Base-by-base conservation (phyloP, 2,113 vertebrate genomes). In the Lagopus leucura region DNA sequence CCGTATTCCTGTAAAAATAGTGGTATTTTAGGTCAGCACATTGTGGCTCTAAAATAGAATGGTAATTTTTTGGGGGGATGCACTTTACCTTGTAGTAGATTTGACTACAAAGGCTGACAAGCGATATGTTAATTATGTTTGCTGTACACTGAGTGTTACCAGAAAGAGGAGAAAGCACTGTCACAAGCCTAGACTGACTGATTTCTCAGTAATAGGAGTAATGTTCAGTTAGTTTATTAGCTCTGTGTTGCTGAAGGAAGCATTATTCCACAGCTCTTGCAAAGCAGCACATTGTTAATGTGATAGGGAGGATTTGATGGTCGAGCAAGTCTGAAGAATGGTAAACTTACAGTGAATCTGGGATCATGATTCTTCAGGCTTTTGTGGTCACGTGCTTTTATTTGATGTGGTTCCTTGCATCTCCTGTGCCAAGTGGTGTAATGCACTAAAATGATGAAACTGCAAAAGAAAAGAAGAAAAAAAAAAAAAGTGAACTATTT, bases 321-420 rank as follows among this genome's bases (percentile, higher is more conserved):
- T 88, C 45, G 42, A 95, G 76, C 86, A 84, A 96, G 85, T 96
- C 94, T 97, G 95, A 97, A 97, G 94, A 97, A 95, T 90, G 88
- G 94, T 97, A 96, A 97, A 96, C 93, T 94, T 91, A 97, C 90
- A 90, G 93, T 78, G 86, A 93, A 79, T 88, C 89, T 86, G 66
- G 94, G 96, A 95, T 96, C 86, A 82, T 92, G 89, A 90, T 95
- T 96, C 89, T 96, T 94, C 93, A 96, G 89, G 93, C 85, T 94
- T 97, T 97, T 98, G 97, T 95, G 97, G 97, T 97, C 95, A 90
- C 86, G 94, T 98, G 97, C 96, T 96, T 97, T 96, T 91, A 95
- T 98, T 98, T 98, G 98, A 98, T 98, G 98, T 98, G 97, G 98
- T 97, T 98, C 94, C 66, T 64, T 20, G 2, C 67, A 92, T 90